phyloP scores from a whole-genome alignment of 2,888 invertebrate species.

The Sphinx pinastri region DNA sequence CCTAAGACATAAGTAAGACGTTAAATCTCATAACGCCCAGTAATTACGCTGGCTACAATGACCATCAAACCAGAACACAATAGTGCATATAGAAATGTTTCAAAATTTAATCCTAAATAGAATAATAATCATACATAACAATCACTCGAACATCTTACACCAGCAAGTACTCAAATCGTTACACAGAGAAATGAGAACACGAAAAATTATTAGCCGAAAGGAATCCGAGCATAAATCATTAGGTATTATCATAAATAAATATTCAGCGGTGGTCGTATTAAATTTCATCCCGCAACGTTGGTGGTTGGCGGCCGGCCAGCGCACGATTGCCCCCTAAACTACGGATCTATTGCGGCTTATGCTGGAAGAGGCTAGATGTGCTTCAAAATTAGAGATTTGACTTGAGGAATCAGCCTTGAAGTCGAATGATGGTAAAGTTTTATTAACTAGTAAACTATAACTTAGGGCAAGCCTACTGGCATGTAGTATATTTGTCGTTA shows the following conservation, averaged over 20 bases:
- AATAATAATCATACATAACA: too few relatives aligned
- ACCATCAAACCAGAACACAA: too few relatives aligned
- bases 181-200: conserved; percentile 30
- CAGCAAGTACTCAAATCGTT: conserved; percentile 17
- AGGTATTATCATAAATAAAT: conserved; percentile 81
- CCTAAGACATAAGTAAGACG: too few relatives aligned
- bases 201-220: conserved; percentile 70
- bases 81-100: too few relatives aligned
- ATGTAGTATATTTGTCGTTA: too few relatives aligned
- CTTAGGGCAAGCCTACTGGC: too few relatives aligned
- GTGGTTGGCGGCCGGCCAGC: conserved; percentile 65
- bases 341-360: not conserved
- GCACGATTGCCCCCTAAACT: conserved; percentile 51
- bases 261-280: conserved; percentile 77
- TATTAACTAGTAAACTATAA: too few relatives aligned
- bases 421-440: too few relatives aligned
- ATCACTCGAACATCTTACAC: too few relatives aligned
- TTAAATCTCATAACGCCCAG: too few relatives aligned
- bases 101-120: too few relatives aligned
- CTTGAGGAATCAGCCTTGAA: not conserved
- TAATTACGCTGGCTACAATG: too few relatives aligned
- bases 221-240: conserved; percentile 76
- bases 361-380: not conserved
- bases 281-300: conserved; percentile 68
- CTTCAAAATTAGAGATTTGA: not conserved